Percentiles rank a stretch among this genome's conserved stretches.
These are phyloP conservation scores for Leistus spinibarbis DNA, from an alignment of 2,888 invertebrate species.

Conservation along the genomic window DNA sequence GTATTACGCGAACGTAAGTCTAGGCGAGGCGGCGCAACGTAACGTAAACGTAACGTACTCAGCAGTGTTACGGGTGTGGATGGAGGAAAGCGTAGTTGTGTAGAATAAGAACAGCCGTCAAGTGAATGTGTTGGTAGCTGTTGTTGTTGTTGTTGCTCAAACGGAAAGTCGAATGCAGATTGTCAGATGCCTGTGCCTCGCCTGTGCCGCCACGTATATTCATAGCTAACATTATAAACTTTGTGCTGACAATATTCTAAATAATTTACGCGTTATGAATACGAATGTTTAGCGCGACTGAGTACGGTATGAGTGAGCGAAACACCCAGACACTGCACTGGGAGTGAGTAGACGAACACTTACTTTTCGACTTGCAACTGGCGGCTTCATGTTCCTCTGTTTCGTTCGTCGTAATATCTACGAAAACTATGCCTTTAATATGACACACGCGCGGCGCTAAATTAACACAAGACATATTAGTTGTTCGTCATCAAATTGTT, in stretches of 20 bases:
- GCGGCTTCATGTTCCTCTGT: not conserved
- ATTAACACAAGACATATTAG: too few species aligned
- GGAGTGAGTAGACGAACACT: not conserved
- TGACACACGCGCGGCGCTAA: not conserved
- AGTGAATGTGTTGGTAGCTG: not conserved
- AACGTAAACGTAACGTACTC: not conserved
- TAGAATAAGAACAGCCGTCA: not conserved
- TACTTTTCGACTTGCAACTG: not conserved
- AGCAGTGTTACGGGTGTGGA: too few species aligned
- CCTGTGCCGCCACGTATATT: conserved; percentile 19
- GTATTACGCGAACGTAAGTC: not conserved
- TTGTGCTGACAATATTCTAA: conserved; percentile 38
- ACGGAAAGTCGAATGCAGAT: conserved; percentile 25
- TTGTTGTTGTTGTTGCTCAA: not conserved
- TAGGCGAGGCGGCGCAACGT: not conserved
- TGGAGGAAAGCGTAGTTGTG: too few species aligned
- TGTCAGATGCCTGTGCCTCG: conserved; percentile 27
- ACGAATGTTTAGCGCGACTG: conserved; percentile 29
- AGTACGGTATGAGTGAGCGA: not conserved
- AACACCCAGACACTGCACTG: not conserved
- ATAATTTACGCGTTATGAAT: conserved; percentile 39
- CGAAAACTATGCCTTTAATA: not conserved
- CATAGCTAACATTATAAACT: conserved; percentile 38
- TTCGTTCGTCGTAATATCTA: not conserved
- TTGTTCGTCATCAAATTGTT: not conserved